A percentile compares a stretch with the other conserved stretches of the same genome.
phyloP scores from a whole-genome alignment of 2,888 invertebrate genomes.

The Agapetus fuscipes region DNA sequence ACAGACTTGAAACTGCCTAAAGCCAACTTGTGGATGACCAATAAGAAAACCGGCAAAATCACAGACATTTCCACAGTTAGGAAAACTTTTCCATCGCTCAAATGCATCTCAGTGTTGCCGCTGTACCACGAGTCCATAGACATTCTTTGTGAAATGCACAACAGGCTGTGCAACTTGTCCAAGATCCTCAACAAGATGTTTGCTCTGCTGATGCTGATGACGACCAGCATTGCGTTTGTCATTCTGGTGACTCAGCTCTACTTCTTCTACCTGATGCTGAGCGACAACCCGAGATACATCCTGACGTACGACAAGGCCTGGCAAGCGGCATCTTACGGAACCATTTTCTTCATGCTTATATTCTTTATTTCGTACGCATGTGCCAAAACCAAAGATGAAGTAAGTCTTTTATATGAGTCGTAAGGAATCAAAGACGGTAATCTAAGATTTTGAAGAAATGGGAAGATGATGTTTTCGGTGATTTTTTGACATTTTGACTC shows the following conservation, averaged over 20 bases:
- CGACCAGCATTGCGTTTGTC: constrained; percentile 10
- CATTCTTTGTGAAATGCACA: constrained; percentile 12
- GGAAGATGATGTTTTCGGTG: no score
- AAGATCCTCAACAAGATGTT: constrained; percentile 7
- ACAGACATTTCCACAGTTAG: background rate
- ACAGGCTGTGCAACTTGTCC: constrained; percentile 10
- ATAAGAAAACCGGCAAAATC: constrained; percentile 1
- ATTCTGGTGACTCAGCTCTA: constrained; percentile 13
- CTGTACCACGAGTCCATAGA: constrained; percentile 5
- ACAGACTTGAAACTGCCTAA: background rate
- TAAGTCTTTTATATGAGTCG: no score
- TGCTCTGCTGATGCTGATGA: constrained; percentile 11
- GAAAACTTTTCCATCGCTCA: background rate
- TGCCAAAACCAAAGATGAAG: constrained; percentile 15
- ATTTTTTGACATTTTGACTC: no score
- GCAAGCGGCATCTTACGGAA: constrained; percentile 10
- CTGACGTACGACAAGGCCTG: constrained; percentile 10
- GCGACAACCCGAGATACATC: constrained; percentile 6
- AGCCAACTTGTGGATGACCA: background rate
- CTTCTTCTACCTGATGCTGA: constrained; percentile 17
- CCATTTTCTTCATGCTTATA: constrained; percentile 5
- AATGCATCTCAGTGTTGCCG: background rate
- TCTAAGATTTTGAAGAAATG: no score
- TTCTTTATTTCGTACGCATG: constrained; percentile 9
- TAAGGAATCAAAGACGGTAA: no score